These are phyloP conservation scores for Mimachlamys varia DNA, from an alignment of 2,888 invertebrate genomes.

Conservation along the genomic window DNA sequence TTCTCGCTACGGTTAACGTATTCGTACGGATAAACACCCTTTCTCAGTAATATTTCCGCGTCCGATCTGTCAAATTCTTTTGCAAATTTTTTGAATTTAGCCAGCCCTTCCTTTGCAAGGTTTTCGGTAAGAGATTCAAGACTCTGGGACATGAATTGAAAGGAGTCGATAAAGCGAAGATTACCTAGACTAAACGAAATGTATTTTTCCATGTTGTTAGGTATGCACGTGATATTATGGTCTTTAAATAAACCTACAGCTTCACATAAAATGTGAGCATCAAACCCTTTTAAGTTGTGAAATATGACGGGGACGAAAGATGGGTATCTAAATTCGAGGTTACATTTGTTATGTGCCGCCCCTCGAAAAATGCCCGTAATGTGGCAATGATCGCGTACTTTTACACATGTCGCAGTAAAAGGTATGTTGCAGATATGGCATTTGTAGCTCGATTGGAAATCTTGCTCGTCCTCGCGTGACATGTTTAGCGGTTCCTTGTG, in stretches of 20 bases:
- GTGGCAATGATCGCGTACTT: conserved; percentile 48
- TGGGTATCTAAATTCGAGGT: conserved; percentile 38
- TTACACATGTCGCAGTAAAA: conserved; percentile 34
- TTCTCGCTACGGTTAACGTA: too few relatives aligned
- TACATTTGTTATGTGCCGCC: not conserved
- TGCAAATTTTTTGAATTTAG: too few relatives aligned
- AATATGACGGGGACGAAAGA: conserved; percentile 52
- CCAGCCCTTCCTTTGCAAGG: too few relatives aligned
- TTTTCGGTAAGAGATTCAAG: too few relatives aligned
- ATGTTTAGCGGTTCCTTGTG: conserved; percentile 40
- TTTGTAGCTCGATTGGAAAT: conserved; percentile 40
- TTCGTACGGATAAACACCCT: too few relatives aligned
- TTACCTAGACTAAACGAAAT: too few relatives aligned
- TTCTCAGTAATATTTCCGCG: too few relatives aligned
- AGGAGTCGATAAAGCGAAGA: too few relatives aligned
- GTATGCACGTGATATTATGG: conserved; percentile 53
- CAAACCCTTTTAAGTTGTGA: conserved; percentile 53
- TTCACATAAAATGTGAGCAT: conserved; percentile 48
- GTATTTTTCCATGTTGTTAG: conserved; percentile 51
- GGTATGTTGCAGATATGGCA: conserved; percentile 49
- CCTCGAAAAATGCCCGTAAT: not conserved
- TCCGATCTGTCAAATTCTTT: too few relatives aligned
- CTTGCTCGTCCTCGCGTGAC: conserved; percentile 6
- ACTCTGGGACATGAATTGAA: too few relatives aligned
- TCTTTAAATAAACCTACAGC: conserved; percentile 46